phyloP scores from a whole-genome alignment of 2,797 vertebrate genomes.

The Pitangus sulphuratus region DNA sequence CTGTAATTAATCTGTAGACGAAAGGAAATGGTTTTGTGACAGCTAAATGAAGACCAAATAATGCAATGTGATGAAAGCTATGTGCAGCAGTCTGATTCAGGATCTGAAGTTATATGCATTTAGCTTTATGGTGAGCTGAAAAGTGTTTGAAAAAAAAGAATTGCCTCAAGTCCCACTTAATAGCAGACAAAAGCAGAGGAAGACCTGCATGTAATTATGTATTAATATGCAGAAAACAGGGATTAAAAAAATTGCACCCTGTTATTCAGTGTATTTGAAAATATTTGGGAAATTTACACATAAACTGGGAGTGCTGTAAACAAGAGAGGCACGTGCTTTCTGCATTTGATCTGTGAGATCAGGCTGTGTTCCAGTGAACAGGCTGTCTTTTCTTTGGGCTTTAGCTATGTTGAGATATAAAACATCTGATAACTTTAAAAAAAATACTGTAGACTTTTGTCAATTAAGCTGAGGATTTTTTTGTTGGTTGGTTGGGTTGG shows the following conservation, averaged over 20 bases:
- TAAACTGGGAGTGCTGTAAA: background rate
- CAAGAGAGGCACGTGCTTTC: background rate
- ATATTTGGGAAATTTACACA: background rate
- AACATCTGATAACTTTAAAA: constrained; percentile 3
- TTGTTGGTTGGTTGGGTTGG: background rate
- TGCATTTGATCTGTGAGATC: background rate
- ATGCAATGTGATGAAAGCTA: constrained; percentile 58
- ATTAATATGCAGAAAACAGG: background rate
- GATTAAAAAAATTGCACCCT: background rate
- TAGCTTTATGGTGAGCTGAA: constrained; percentile 15
- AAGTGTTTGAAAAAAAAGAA: constrained; percentile 21
- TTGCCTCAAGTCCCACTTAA: background rate
- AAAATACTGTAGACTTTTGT: background rate
- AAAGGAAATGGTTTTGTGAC: constrained; percentile 71
- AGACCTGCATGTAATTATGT: background rate
- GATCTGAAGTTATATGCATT: constrained; percentile 14
- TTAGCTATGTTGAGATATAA: background rate
- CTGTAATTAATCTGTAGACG: constrained; percentile 67
- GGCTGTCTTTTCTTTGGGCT: background rate
- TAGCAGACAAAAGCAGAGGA: background rate
- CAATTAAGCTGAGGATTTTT: background rate
- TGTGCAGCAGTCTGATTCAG: background rate
- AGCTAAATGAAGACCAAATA: constrained; percentile 70
- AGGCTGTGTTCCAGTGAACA: background rate
- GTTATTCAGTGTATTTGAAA: background rate